Percentiles rank a stretch among this genome's conserved stretches.
phyloP scores from a whole-genome alignment of 2,113 vertebrate species.

The Crotophaga sulcirostris region DNA sequence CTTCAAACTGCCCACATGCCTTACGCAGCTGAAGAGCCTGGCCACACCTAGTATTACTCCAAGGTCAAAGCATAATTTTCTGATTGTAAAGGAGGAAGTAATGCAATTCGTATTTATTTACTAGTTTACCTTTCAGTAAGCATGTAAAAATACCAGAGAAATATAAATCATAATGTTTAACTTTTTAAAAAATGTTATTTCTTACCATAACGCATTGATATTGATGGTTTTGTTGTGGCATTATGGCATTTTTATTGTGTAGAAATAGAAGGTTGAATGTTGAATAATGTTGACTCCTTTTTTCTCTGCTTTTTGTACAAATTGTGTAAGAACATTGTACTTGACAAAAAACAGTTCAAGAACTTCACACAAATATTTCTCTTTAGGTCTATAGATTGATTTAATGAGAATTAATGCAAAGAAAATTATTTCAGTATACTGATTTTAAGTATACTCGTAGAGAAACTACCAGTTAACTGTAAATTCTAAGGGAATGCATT shows the following conservation, averaged over 20 bases:
- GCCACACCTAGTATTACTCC: not conserved
- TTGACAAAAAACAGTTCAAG: not conserved
- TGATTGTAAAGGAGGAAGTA: not conserved
- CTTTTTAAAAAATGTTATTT: not conserved
- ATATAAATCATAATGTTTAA: not conserved
- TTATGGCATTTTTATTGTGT: not conserved
- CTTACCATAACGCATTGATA: not conserved
- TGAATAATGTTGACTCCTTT: not conserved
- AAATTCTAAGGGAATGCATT: not conserved
- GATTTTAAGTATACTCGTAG: not conserved
- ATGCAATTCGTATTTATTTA: not conserved
- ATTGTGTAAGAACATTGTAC: not conserved
- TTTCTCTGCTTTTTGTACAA: not conserved
- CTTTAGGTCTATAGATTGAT: not conserved
- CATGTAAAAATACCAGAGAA: not conserved
- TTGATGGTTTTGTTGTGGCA: not conserved
- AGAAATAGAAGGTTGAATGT: not conserved
- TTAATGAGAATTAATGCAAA: not conserved
- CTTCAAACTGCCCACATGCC: not conserved
- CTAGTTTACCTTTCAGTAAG: not conserved
- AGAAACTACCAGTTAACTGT: not conserved
- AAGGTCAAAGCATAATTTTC: not conserved
- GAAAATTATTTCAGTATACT: not conserved
- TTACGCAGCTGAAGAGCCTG: not conserved
- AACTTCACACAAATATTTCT: not conserved